These are phyloP conservation scores for Semicossyphus pulcher DNA, from an alignment of 2,113 vertebrate species.

Conservation along the genomic window DNA sequence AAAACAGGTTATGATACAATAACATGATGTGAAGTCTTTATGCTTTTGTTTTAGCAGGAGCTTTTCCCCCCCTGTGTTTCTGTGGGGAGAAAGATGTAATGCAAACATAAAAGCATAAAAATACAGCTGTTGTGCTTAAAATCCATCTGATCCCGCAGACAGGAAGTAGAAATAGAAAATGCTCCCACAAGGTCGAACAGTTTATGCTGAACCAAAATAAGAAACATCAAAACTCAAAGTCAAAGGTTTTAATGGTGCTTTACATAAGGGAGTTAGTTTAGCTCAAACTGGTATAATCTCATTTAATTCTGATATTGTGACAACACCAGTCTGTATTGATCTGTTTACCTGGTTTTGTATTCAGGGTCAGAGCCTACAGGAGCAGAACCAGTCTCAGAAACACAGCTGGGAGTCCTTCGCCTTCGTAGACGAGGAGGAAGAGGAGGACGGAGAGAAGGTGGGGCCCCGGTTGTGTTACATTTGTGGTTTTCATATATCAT, in stretches of 20 bases:
- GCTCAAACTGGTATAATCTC: not conserved
- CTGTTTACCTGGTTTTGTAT: constrained; percentile 75
- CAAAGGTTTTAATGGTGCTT: not conserved
- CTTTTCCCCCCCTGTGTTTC: too few relatives aligned
- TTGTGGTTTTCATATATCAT: not conserved
- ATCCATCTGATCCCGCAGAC: too few relatives aligned
- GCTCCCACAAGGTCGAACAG: not conserved
- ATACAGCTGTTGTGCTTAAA: too few relatives aligned
- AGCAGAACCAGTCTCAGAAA: constrained; percentile 47
- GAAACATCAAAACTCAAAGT: too few relatives aligned
- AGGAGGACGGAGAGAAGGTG: constrained; percentile 65
- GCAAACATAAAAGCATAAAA: too few relatives aligned
- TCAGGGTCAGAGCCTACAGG: constrained; percentile 68
- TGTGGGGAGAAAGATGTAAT: too few relatives aligned
- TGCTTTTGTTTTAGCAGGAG: too few relatives aligned
- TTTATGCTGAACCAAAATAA: too few relatives aligned
- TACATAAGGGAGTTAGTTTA: not conserved
- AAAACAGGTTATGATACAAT: too few relatives aligned
- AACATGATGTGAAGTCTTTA: too few relatives aligned
- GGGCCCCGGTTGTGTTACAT: not conserved
- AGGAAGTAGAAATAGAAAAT: too few relatives aligned
- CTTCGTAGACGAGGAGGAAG: constrained; percentile 88
- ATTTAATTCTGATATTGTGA: not conserved
- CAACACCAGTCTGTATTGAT: not conserved
- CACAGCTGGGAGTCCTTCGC: constrained; percentile 87